Evolutionary conservation across 1,140 invertebrate species (phyloP), one percentile per base, ranked within the genome.

Genomic region (Orussus abietinus): DNA sequence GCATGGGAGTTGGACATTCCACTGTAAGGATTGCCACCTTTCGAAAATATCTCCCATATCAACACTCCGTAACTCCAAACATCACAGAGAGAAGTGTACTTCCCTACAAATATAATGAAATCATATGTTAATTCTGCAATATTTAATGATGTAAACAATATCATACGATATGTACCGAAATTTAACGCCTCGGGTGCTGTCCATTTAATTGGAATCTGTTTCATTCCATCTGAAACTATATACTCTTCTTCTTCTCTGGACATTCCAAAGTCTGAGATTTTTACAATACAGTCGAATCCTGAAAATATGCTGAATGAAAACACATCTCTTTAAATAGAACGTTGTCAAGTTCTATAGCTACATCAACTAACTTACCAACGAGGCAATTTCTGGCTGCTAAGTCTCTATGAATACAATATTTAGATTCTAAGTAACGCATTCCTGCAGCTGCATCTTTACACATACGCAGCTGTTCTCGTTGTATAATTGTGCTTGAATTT

Each of bases 201-300:
- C 94, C 93, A 97, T 69, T 97, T 97, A 31, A 98, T 96, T 1
- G 93, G 93, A 62, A 98, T 97, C 76, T 97, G 93, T 73, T 97
- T 96, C 88, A 97, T 92, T 14, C 93, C 93, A 55, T 95, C 91
- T 1, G 92, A 96, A 25, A 97, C 93, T 46, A 91, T 93, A 57
- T 98, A 98, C 66, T 96, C 93, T 67, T 96, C 89, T 67, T 96
- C 93, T 72, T 98, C 94, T 22, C 94, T 76, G 0, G 93, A 97
- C 93, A 98, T 97, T 47, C 95, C 94, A 77, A 97, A 97, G 71
- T 97, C 93, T 0, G 92, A 96, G 62, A 97, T 96, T 78, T 98
- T 98, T 1, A 96, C 92, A 49, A 84, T 84, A 55, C 88, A 88
- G 38, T 90, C 84, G 49, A 85, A 77, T 44, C 83, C 83, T 77